These are phyloP conservation scores for Drosophila murphyi DNA, from an alignment of 1,140 invertebrate species.

Conservation along the genomic window DNA sequence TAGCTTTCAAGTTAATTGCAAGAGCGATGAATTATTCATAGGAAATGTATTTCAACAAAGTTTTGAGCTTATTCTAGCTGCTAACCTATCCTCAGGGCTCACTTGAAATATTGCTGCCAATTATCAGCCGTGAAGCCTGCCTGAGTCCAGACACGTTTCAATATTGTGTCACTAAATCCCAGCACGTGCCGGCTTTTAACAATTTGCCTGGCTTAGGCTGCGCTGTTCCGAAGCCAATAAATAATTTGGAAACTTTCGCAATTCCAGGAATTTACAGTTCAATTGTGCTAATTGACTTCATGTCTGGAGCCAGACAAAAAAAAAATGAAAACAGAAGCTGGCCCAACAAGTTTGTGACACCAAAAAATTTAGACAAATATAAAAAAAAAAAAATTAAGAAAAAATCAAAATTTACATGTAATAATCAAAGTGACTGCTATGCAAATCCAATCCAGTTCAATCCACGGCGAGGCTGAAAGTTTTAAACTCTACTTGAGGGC, in stretches of 20 bases:
- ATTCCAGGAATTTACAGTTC: conserved; percentile 68
- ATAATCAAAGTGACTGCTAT: conserved; percentile 66
- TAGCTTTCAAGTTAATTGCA: conserved; percentile 1
- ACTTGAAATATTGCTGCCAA: neutral
- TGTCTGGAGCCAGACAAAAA: conserved; percentile 5
- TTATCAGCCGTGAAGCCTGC: neutral
- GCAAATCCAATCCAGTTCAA: conserved; percentile 47
- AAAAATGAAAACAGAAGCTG: neutral
- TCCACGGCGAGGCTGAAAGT: conserved; percentile 21
- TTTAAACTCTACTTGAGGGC: conserved; percentile 53
- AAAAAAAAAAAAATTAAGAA: conserved; percentile 22
- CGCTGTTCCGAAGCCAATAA: conserved; percentile 26
- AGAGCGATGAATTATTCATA: conserved; percentile 5
- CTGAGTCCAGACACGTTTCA: conserved; percentile 16
- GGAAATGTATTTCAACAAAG: neutral
- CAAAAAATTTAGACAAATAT: conserved; percentile 12
- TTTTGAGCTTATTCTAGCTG: neutral
- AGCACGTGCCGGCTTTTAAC: conserved; percentile 63
- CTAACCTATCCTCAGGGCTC: neutral
- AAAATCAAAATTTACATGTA: conserved; percentile 59
- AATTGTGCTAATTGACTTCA: conserved; percentile 79
- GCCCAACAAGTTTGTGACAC: conserved; percentile 21
- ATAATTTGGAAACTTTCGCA: conserved; percentile 60
- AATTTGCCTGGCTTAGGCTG: conserved; percentile 20
- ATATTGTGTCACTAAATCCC: conserved; percentile 54